Percentiles rank a stretch among this genome's conserved stretches.
Conservation (phyloP, 2,888 invertebrate genomes). For the Ferrisia virgata region DNA sequence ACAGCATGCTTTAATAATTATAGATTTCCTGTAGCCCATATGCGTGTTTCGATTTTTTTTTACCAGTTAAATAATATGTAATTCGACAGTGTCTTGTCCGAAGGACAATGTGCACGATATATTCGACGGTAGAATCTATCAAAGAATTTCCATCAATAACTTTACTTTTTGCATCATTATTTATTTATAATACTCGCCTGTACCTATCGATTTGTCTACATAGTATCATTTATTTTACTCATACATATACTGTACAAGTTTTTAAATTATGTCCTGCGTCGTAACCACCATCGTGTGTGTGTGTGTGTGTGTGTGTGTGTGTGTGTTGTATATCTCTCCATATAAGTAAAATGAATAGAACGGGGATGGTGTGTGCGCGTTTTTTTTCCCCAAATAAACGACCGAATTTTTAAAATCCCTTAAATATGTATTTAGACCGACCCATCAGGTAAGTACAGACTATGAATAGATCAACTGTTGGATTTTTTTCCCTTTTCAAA, state of each 20-base stretch:
- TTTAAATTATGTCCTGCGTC: not conserved
- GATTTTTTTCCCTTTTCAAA: not conserved
- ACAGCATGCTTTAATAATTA: conserved; percentile 7
- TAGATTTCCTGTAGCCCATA: not conserved
- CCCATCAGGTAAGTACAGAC: not conserved
- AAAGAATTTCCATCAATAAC: conserved; percentile 36
- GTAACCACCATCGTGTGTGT: no score
- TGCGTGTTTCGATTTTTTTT: conserved; percentile 27
- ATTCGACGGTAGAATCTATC: not conserved
- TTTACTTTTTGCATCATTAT: conserved; percentile 23
- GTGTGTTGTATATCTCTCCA: no score
- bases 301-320: no score
- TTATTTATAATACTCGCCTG: conserved; percentile 31
- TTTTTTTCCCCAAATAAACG: not conserved
- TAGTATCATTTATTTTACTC: conserved; percentile 19
- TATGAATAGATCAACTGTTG: not conserved
- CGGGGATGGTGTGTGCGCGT: no score
- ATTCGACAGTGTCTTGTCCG: conserved; percentile 19
- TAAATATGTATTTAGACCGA: not conserved
- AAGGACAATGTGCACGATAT: conserved; percentile 31
- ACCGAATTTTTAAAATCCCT: not conserved
- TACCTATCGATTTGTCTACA: conserved; percentile 34
- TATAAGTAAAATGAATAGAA: no score
- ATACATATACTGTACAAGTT: not conserved
- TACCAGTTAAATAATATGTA: conserved; percentile 22